Evolutionary conservation across 2,113 vertebrate species (phyloP), one percentile per base, ranked within the genome.

Genomic region (Tonatia bakeri): DNA sequence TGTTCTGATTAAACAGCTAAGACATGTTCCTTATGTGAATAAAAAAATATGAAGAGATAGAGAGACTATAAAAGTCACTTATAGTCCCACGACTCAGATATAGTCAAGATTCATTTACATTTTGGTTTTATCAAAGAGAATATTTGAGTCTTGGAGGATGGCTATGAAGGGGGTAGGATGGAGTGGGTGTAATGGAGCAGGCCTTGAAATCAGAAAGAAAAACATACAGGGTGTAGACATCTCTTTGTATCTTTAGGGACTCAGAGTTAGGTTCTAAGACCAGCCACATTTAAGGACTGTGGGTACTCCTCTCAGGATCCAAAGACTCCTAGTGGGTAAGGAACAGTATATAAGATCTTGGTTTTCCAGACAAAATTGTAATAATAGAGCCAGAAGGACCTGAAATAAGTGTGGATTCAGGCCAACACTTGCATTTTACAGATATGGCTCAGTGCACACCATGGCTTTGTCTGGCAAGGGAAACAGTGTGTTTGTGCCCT

Each of bases 1-100:
- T 64, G 22, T 81, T 36, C 19, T 1, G 4, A 79, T 73, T 94
- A 86, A 91, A 82, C 79, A 91, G 87, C 31, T 61, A 91, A 72
- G 81, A 89, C 1, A 40, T 84, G 28, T 77, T 93, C 47, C 79
- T 91, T 73, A 93, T 54, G 59, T 88, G 72, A 40, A 64, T 76
- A 93, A 96, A 52, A 82, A 77, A 43, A 26, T 28, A 50, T 1
- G 19, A 14, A 79, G 33, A 47, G 15, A 80, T 11, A 72, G 14
- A 67, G 50, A 77, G 19, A 72, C 43, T 50, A 77, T 61, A 59
- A 90, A 92, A 82, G 72, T 82, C 45, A 52, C 20, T 88, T 59
- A 56, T 17, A 50, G 33, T 36, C 26, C 28, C 20, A 43, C 33
- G 67, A 77, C 54, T 75, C 67, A 91, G 86, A 90, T 92, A 69